Conservation (phyloP, 2,888 invertebrate genomes). For the Lasioglossum malachurum region DNA sequence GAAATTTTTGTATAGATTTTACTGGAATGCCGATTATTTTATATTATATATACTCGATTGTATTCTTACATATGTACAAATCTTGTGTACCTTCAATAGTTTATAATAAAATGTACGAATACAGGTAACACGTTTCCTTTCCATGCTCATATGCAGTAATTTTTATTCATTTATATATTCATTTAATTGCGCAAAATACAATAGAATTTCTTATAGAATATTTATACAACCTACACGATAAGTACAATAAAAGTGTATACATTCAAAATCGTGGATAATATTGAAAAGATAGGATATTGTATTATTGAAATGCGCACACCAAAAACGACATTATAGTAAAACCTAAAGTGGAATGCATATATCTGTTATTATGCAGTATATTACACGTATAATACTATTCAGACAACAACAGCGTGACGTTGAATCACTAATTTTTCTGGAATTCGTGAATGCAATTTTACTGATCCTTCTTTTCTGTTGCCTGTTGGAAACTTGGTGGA, state of each 20-base stretch:
- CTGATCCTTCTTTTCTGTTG: slow-evolving; percentile 91
- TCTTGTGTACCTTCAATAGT: slow-evolving; percentile 61
- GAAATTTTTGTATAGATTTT: slow-evolving; percentile 40
- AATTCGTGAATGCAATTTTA: slow-evolving; percentile 82
- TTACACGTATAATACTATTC: slow-evolving; percentile 62
- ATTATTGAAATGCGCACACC: slow-evolving; percentile 54
- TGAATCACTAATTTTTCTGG: slow-evolving; percentile 34
- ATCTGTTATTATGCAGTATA: slow-evolving; percentile 62
- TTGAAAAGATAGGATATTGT: slow-evolving; percentile 54
- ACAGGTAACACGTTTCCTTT: slow-evolving; percentile 28
- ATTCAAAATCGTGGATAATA: slow-evolving; percentile 47
- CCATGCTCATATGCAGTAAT: slow-evolving; percentile 51
- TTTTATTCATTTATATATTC: slow-evolving; percentile 73
- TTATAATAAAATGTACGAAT: slow-evolving; percentile 68
- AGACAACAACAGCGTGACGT: slow-evolving; percentile 44
- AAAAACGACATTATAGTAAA: slow-evolving; percentile 53
- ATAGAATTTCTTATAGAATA: slow-evolving; percentile 61
- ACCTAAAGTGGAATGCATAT: slow-evolving; percentile 69
- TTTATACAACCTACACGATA: slow-evolving; percentile 68
- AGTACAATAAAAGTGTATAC: slow-evolving; percentile 48
- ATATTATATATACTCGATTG: slow-evolving; percentile 61
- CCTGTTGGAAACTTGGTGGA: slow-evolving; percentile 93
- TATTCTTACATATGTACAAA: slow-evolving; percentile 51
- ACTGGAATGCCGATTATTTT: slow-evolving; percentile 60
- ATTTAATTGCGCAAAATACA: slow-evolving; percentile 71